phyloP scores from a whole-genome alignment of 2,113 vertebrate species.

The Pteronura brasiliensis region DNA sequence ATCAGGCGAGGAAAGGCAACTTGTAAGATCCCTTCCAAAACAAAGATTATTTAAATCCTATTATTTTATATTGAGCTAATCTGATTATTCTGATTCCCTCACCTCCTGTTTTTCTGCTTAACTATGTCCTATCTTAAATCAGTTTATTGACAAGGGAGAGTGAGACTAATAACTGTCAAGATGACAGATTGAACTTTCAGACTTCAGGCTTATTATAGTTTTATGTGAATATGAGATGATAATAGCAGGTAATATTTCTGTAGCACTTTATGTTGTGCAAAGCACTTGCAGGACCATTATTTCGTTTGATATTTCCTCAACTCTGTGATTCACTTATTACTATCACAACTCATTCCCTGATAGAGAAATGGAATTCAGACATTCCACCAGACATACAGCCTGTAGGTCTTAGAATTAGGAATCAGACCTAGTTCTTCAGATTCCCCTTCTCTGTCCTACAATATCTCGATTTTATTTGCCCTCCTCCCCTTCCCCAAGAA shows the following conservation, averaged over 20 bases:
- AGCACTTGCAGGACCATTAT: conserved; percentile 44
- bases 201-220: conserved; percentile 28
- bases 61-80: conserved; percentile 42
- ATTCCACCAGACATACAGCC: background rate
- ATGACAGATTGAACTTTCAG: conserved; percentile 50
- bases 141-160: conserved; percentile 54
- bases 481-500: background rate
- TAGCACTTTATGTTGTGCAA: conserved; percentile 46
- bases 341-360: background rate
- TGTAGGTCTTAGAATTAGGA: background rate
- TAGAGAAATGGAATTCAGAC: conserved; percentile 21
- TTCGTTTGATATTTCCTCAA: conserved; percentile 44
- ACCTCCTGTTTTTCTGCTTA: conserved; percentile 33
- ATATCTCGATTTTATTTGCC: background rate
- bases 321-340: background rate
- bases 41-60: background rate
- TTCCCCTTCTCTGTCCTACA: background rate
- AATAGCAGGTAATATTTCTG: conserved; percentile 38
- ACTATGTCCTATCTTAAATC: conserved; percentile 37
- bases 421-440: background rate
- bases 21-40: background rate
- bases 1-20: background rate
- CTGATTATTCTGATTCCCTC: conserved; percentile 33
- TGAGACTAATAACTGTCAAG: conserved; percentile 61
- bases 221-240: conserved; percentile 33